These are phyloP conservation scores for Urocyon cinereoargenteus DNA, from an alignment of 2,797 vertebrate species.

Conservation along the genomic window DNA sequence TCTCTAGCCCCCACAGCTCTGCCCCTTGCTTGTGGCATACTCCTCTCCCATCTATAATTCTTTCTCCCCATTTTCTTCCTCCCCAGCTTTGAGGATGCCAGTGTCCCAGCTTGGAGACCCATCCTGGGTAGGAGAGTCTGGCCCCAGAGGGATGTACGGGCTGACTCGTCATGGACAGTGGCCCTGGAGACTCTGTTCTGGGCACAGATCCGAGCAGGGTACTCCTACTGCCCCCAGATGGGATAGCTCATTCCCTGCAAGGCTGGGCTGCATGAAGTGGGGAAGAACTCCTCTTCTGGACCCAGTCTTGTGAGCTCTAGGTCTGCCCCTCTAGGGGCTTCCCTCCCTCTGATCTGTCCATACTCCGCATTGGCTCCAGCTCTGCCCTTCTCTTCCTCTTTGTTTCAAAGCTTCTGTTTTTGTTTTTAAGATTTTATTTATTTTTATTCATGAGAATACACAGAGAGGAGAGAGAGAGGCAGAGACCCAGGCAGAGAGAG, in stretches of 20 bases:
- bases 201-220: background rate
- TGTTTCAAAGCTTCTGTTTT: slow-evolving; percentile 37
- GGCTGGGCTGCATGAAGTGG: background rate
- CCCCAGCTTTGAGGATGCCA: background rate
- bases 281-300: background rate
- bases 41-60: background rate
- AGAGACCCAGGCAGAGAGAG: no score
- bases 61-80: background rate
- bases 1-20: background rate
- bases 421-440: no score
- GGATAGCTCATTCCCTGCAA: background rate
- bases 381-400: background rate
- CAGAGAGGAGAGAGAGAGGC: no score
- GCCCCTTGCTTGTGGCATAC: background rate
- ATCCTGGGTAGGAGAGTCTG: slow-evolving; percentile 30
- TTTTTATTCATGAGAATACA: no score
- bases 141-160: background rate
- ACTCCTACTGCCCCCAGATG: background rate
- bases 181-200: background rate
- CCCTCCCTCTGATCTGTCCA: background rate
- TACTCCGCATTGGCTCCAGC: background rate
- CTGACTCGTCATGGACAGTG: background rate
- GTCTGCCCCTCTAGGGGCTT: background rate
- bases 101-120: background rate
- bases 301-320: background rate